Evolutionary conservation across 2,797 vertebrate genomes (phyloP).

Genomic region (Spatula clypeata): DNA sequence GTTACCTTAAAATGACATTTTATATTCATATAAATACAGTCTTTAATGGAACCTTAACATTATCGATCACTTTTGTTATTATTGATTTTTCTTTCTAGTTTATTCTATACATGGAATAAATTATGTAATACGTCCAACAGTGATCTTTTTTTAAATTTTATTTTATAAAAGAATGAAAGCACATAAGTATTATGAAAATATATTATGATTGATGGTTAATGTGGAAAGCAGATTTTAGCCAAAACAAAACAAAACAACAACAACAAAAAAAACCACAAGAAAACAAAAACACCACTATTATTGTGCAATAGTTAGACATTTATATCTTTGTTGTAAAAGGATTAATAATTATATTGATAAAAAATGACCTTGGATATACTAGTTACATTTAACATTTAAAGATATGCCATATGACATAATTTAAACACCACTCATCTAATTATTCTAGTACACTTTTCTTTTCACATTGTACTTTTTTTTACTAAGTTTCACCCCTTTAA

Average conservation of each 20-base stretch:
- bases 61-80: background rate
- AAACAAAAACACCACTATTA: background rate
- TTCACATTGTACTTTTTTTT: constrained; percentile 1
- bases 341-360: background rate
- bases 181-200: background rate
- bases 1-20: background rate
- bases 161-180: background rate
- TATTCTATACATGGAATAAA: background rate
- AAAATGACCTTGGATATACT: background rate
- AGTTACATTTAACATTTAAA: background rate
- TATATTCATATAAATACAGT: background rate
- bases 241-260: background rate
- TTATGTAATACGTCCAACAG: background rate
- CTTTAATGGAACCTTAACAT: background rate
- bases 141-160: background rate
- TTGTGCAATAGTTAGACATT: background rate
- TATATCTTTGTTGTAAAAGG: background rate
- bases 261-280: background rate
- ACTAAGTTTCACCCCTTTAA: background rate
- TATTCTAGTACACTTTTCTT: background rate
- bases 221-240: background rate
- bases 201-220: background rate
- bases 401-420: background rate
- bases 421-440: constrained; percentile 1
- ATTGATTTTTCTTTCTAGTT: background rate